Percentiles rank a stretch among this genome's conserved stretches.
These are phyloP conservation scores for Nemurella pictetii DNA, from an alignment of 2,888 invertebrate species.

Conservation along the genomic window DNA sequence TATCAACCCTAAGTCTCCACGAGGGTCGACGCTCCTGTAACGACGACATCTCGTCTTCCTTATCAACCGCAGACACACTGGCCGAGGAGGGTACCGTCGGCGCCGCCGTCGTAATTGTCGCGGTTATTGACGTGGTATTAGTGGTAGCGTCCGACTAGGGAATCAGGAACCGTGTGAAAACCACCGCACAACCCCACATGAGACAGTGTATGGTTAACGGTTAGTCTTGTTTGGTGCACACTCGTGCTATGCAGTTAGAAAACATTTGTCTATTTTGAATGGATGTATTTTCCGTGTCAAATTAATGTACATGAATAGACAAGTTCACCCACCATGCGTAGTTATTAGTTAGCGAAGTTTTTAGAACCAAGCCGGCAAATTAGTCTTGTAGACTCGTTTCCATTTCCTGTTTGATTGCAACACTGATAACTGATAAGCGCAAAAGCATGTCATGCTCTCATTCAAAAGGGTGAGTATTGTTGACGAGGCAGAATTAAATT, in stretches of 20 bases:
- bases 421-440: too few species aligned
- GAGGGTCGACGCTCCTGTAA: slow-evolving; percentile 81
- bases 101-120: slow-evolving; percentile 60
- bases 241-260: background rate
- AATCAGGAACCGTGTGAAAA: background rate
- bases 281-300: background rate
- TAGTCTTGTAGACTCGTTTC: background rate
- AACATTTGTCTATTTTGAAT: background rate
- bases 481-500: too few species aligned
- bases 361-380: background rate
- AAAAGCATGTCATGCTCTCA: too few species aligned
- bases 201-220: background rate
- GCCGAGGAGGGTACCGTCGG: slow-evolving; percentile 53
- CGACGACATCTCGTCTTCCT: slow-evolving; percentile 37
- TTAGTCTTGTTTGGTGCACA: background rate
- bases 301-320: background rate
- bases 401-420: background rate
- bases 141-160: slow-evolving; percentile 35
- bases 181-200: slow-evolving; percentile 25
- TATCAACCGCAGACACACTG: slow-evolving; percentile 37
- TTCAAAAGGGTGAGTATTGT: too few species aligned
- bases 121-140: slow-evolving; percentile 53
- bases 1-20: slow-evolving; percentile 89
- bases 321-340: background rate
- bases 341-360: background rate